Percentiles rank a stretch among this genome's conserved stretches.
These are phyloP conservation scores for Crenuchus spilurus DNA, from an alignment of 2,797 vertebrate genomes.

Conservation along the genomic window DNA sequence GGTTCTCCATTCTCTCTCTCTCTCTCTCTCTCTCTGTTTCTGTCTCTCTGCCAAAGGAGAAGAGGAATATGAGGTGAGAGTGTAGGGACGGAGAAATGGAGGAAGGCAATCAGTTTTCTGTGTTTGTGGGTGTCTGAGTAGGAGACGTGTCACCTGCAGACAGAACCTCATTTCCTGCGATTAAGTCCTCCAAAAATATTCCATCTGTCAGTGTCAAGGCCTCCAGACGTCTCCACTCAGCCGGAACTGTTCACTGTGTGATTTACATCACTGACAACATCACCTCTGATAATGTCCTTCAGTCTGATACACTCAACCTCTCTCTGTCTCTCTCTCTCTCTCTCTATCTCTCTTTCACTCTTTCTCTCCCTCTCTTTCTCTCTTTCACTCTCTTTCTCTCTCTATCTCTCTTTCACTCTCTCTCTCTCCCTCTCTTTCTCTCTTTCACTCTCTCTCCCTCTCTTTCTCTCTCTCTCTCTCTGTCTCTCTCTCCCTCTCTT, in stretches of 20 bases:
- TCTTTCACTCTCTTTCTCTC: too few species aligned
- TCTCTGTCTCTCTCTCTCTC: conserved; percentile 45
- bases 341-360: conserved; percentile 55
- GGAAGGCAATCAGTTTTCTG: conserved; percentile 86
- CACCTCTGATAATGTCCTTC: conserved; percentile 81
- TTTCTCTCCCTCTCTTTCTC: conserved; percentile 51
- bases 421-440: not conserved
- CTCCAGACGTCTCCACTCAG: conserved; percentile 78
- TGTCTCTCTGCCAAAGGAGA: conserved; percentile 43
- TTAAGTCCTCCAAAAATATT: conserved; percentile 94
- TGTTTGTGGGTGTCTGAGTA: conserved; percentile 83
- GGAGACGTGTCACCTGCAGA: conserved; percentile 87
- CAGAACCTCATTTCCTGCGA: conserved; percentile 93
- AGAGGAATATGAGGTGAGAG: conserved; percentile 52
- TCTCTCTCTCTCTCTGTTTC: conserved; percentile 39
- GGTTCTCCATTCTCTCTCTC: conserved; percentile 4
- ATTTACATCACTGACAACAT: conserved; percentile 89
- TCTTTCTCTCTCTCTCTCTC: conserved; percentile 57
- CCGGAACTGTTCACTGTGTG: conserved; percentile 87
- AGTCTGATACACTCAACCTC: conserved; percentile 46
- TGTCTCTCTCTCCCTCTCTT: conserved; percentile 51
- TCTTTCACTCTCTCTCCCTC: not conserved
- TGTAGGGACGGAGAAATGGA: conserved; percentile 54
- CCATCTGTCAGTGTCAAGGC: conserved; percentile 93
- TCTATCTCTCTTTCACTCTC: not conserved